phyloP scores from a whole-genome alignment of 2,797 vertebrate genomes.

The Thripadectes ignobilis region DNA sequence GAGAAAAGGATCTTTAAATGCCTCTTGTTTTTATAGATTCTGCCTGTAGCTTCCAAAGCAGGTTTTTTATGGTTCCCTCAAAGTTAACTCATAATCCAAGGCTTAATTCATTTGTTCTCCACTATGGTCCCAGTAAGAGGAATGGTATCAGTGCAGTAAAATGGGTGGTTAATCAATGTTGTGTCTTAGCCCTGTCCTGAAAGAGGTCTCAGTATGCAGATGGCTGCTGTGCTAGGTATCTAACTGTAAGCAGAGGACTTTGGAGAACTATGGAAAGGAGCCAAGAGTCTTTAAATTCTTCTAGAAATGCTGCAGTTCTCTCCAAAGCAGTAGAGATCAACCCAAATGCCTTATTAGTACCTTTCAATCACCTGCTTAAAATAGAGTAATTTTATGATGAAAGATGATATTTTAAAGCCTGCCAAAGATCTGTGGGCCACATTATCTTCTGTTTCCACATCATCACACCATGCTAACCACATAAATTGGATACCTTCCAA shows the following conservation, averaged over 20 bases:
- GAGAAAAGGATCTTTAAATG: background rate
- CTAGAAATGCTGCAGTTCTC: background rate
- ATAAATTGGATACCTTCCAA: conserved; percentile 1
- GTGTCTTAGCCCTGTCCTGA: background rate
- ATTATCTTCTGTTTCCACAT: conserved; percentile 31
- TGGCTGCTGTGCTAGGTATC: background rate
- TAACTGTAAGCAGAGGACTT: background rate
- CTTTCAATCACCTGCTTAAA: background rate
- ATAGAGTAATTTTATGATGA: conserved; percentile 1
- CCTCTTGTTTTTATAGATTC: background rate
- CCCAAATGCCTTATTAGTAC: background rate
- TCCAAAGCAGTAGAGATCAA: background rate
- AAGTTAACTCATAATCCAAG: background rate
- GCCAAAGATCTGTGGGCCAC: background rate
- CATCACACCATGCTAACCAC: background rate
- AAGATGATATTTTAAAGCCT: conserved; percentile 6
- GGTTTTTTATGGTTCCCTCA: background rate
- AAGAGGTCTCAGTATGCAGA: background rate
- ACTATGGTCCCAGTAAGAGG: background rate
- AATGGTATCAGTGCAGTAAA: background rate
- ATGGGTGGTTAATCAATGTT: background rate
- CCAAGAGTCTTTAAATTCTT: background rate
- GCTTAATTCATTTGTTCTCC: background rate
- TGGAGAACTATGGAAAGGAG: background rate
- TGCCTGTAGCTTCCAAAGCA: background rate